Conservation (phyloP, 92 coral and sea anemone genomes). For the Siderastrea siderea region DNA sequence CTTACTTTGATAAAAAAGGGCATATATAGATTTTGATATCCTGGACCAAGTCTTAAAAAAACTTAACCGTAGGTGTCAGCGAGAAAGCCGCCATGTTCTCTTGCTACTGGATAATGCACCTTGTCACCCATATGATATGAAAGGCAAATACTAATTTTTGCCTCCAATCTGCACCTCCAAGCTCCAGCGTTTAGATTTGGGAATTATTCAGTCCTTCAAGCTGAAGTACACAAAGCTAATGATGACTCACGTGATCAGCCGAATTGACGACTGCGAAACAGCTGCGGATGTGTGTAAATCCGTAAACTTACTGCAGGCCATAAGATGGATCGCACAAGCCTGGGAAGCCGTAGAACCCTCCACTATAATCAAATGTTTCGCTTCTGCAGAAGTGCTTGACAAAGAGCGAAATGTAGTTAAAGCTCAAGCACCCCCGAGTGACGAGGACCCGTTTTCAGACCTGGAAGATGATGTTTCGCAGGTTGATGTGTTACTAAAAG, state of each 20-base stretch:
- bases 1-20: slow-evolving; percentile 40
- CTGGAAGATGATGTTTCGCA: slow-evolving; percentile 58
- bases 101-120: slow-evolving; percentile 59
- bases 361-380: slow-evolving; percentile 45
- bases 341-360: slow-evolving; percentile 56
- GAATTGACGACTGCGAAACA: slow-evolving; percentile 50
- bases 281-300: slow-evolving; percentile 59
- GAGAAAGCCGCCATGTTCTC: slow-evolving; percentile 52
- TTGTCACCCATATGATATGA: slow-evolving; percentile 57
- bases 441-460: slow-evolving; percentile 66
- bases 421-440: slow-evolving; percentile 53
- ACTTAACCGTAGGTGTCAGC: slow-evolving; percentile 45
- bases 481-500: slow-evolving; percentile 58
- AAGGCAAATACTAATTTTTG: slow-evolving; percentile 57
- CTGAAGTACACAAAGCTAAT: slow-evolving; percentile 60
- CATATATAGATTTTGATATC: slow-evolving; percentile 48
- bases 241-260: slow-evolving; percentile 61
- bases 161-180: slow-evolving; percentile 60
- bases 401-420: slow-evolving; percentile 62
- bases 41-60: slow-evolving; percentile 15
- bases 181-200: slow-evolving; percentile 64
- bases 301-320: slow-evolving; percentile 45
- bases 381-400: slow-evolving; percentile 52
- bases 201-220: slow-evolving; percentile 66
- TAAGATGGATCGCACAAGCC: slow-evolving; percentile 53